These are phyloP conservation scores for Tetropium fuscum DNA, from an alignment of 2,888 invertebrate species.

Conservation along the genomic window DNA sequence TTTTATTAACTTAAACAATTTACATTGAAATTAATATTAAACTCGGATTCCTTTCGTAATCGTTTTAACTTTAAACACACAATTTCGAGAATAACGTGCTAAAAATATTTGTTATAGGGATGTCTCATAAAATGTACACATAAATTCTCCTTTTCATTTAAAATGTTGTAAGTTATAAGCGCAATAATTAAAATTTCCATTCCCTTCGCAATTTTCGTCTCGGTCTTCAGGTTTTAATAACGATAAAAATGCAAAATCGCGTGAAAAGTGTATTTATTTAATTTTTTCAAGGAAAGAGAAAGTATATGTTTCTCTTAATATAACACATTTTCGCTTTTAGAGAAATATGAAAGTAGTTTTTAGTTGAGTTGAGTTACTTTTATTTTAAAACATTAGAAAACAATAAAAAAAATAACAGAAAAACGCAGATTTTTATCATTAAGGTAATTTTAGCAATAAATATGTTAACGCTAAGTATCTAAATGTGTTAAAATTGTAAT, in stretches of 20 bases:
- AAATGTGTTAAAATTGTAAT: too few species aligned
- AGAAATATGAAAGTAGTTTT: too few species aligned
- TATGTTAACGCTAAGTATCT: too few species aligned
- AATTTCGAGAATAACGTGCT: not conserved
- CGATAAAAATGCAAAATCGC: conserved; percentile 34
- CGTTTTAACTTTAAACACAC: conserved; percentile 5
- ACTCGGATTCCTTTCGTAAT: conserved; percentile 17
- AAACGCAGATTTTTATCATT: too few species aligned
- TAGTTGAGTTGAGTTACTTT: too few species aligned
- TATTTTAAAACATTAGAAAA: too few species aligned
- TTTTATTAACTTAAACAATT: conserved; percentile 31
- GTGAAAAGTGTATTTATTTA: conserved; percentile 37
- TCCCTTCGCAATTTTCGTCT: conserved; percentile 32
- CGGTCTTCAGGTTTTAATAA: conserved; percentile 41
- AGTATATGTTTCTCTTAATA: conserved; percentile 29
- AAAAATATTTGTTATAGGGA: conserved; percentile 1
- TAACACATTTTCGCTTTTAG: too few species aligned
- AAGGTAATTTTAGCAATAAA: too few species aligned
- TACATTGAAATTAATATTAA: conserved; percentile 38
- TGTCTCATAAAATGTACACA: conserved; percentile 2
- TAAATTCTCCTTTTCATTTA: conserved; percentile 10
- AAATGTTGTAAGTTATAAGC: conserved; percentile 32
- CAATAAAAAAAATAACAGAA: too few species aligned
- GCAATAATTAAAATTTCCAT: conserved; percentile 38
- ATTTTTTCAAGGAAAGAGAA: conserved; percentile 27